Evolutionary conservation across 37 sponge, comb jelly and placozoan species (phyloP).

Genomic region (Aphrocallistes beatrix): DNA sequence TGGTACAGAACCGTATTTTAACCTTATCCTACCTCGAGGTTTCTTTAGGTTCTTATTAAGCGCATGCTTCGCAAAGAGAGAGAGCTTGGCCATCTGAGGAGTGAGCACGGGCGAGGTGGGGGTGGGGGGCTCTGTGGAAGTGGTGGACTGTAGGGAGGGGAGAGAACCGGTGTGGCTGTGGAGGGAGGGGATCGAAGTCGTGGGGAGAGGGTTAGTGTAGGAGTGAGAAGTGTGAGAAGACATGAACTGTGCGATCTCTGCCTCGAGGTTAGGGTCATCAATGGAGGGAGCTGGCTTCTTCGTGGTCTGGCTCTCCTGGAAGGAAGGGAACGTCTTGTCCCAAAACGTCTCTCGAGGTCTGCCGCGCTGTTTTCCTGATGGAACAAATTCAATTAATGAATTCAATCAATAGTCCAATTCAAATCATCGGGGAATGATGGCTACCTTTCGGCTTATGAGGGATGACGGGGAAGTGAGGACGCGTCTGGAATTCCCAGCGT

Average conservation of each 20-base stretch:
- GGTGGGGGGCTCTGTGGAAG: neutral
- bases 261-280: neutral
- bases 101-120: neutral
- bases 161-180: neutral
- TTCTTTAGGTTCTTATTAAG: neutral
- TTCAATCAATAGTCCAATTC: neutral
- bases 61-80: neutral
- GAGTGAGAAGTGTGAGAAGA: neutral
- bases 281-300: neutral
- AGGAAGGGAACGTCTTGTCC: conserved; percentile 13
- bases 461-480: neutral
- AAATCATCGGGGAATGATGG: neutral
- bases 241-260: neutral
- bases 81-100: neutral
- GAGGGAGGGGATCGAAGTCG: neutral
- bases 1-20: too few species aligned
- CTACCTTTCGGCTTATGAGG: neutral
- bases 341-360: neutral
- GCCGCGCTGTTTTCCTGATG: neutral
- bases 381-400: neutral
- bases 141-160: neutral
- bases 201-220: neutral
- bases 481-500: neutral
- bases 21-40: too few species aligned
- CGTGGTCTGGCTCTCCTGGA: neutral